phyloP scores from a whole-genome alignment of 2,888 invertebrate genomes.

The Trissolcus japonicus region DNA sequence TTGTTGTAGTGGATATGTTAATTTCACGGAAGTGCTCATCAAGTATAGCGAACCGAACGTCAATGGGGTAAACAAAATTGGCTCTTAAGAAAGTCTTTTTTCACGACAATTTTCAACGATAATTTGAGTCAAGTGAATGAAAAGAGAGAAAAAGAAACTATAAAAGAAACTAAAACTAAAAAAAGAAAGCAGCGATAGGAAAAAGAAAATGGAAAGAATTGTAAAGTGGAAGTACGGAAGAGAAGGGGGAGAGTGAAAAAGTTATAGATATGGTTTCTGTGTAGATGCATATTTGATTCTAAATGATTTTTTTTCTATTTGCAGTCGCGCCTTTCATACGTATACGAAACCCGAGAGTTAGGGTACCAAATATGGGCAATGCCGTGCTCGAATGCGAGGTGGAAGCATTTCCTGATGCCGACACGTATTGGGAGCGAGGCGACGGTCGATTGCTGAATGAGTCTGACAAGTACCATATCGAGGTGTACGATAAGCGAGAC shows the following conservation, averaged over 20 bases:
- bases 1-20: no score
- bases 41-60: no score
- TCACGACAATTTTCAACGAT: slow-evolving; percentile 18
- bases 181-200: no score
- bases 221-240: not conserved
- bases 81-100: not conserved
- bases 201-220: not conserved
- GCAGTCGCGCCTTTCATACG: slow-evolving; percentile 91
- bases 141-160: slow-evolving; percentile 1
- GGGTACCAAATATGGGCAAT: slow-evolving; percentile 83
- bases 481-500: slow-evolving; percentile 78
- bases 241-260: not conserved
- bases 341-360: slow-evolving; percentile 86
- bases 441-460: slow-evolving; percentile 86
- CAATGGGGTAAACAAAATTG: no score
- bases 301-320: slow-evolving; percentile 5
- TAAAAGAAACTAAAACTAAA: no score
- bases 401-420: slow-evolving; percentile 91
- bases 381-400: slow-evolving; percentile 88
- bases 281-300: not conserved
- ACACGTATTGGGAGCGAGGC: slow-evolving; percentile 89
- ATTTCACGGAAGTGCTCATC: no score
- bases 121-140: slow-evolving; percentile 18
- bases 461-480: slow-evolving; percentile 81
- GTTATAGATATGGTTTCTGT: not conserved